Evolutionary conservation across 2,797 vertebrate species (phyloP).

Genomic region (Poecile montanus): DNA sequence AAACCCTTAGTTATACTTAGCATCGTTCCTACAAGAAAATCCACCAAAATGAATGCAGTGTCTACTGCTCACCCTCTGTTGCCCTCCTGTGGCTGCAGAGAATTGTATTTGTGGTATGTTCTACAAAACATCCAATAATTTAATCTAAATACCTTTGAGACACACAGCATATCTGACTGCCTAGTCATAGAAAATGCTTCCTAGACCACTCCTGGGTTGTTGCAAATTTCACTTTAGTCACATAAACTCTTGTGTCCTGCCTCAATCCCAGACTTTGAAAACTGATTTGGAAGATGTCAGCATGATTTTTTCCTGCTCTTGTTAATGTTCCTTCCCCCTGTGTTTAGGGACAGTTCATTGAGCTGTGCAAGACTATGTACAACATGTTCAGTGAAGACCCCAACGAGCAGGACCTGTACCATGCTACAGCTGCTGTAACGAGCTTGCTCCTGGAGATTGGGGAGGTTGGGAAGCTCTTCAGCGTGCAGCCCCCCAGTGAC

Average conservation of each 20-base stretch:
- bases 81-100: slow-evolving; percentile 10
- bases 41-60: background rate
- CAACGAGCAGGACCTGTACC: slow-evolving; percentile 94
- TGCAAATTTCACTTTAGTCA: background rate
- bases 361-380: slow-evolving; percentile 97
- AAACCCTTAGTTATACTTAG: background rate
- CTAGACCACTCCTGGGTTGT: background rate
- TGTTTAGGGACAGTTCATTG: slow-evolving; percentile 92
- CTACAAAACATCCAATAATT: background rate
- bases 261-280: background rate
- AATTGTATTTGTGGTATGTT: background rate
- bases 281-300: background rate
- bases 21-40: background rate
- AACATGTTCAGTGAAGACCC: slow-evolving; percentile 97
- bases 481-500: slow-evolving; percentile 68
- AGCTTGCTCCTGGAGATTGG: slow-evolving; percentile 97
- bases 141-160: background rate
- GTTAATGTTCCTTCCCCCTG: background rate
- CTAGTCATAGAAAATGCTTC: background rate
- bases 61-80: background rate
- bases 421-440: slow-evolving; percentile 93
- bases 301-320: background rate
- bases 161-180: background rate
- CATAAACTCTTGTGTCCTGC: background rate
- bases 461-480: slow-evolving; percentile 93